A percentile compares a stretch with the other conserved stretches of the same genome.
Conservation (phyloP, 2,797 vertebrate species). For the Enteromius radiatus region DNA sequence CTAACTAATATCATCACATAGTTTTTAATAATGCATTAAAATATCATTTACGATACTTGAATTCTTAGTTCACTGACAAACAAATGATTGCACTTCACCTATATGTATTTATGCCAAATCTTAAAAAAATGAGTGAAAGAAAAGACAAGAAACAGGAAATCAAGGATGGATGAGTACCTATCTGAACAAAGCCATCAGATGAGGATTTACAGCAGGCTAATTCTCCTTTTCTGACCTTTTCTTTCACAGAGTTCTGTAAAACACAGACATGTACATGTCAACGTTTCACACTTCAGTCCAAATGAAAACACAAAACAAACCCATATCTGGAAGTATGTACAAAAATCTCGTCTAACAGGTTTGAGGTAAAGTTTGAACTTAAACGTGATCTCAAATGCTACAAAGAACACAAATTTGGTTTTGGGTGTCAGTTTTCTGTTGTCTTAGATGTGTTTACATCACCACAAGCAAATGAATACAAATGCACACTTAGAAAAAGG, state of each 20-base stretch:
- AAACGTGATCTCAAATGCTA: background rate
- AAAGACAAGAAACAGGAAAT: background rate
- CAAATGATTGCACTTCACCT: slow-evolving; percentile 16
- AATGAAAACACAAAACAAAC: background rate
- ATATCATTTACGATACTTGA: background rate
- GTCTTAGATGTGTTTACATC: background rate
- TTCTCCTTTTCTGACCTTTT: slow-evolving; percentile 45
- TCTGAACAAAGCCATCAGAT: slow-evolving; percentile 73
- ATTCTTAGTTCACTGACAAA: background rate
- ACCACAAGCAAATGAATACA: background rate
- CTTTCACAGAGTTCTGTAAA: slow-evolving; percentile 52
- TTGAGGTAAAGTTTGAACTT: background rate
- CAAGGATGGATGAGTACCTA: slow-evolving; percentile 67
- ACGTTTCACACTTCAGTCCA: background rate
- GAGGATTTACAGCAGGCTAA: slow-evolving; percentile 65
- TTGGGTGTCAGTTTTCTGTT: slow-evolving; percentile 9
- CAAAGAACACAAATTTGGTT: background rate
- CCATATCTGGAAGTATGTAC: background rate
- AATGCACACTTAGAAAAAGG: background rate
- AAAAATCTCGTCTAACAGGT: background rate
- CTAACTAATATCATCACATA: background rate
- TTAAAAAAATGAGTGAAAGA: background rate
- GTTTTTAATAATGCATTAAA: background rate
- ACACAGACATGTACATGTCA: slow-evolving; percentile 3
- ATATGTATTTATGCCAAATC: slow-evolving; percentile 32